These are phyloP conservation scores for Scalopus aquaticus DNA, from an alignment of 2,113 vertebrate genomes.

Conservation along the genomic window DNA sequence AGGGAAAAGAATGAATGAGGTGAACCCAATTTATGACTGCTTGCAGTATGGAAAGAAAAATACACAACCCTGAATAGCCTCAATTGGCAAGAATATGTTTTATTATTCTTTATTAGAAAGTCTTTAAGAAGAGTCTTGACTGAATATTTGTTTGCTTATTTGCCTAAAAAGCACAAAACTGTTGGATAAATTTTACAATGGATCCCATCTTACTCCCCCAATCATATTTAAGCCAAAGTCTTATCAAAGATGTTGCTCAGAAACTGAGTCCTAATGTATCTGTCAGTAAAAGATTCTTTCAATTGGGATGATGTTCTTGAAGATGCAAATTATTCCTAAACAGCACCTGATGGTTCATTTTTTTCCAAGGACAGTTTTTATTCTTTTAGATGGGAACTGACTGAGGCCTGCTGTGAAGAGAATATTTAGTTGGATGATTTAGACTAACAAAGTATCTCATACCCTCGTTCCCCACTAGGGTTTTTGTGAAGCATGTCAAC, in stretches of 20 bases:
- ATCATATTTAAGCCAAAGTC: not conserved
- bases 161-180: not conserved
- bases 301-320: not conserved
- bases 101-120: conserved; percentile 33
- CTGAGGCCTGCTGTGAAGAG: not conserved
- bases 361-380: conserved; percentile 17
- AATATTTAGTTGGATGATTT: conserved; percentile 44
- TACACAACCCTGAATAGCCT: not conserved
- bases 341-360: not conserved
- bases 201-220: not conserved
- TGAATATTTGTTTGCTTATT: not conserved
- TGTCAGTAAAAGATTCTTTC: not conserved
- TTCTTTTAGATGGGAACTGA: conserved; percentile 6
- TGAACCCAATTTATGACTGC: not conserved
- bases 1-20: not conserved
- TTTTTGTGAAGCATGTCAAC: conserved; percentile 16
- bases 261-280: not conserved
- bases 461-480: not conserved
- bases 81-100: not conserved
- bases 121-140: conserved; percentile 3
- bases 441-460: conserved; percentile 35
- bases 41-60: not conserved
- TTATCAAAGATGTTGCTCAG: not conserved
- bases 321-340: conserved; percentile 14
- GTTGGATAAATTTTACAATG: not conserved